Percentiles rank a stretch among this genome's conserved stretches.
phyloP scores from a whole-genome alignment of 2,888 invertebrate genomes.

The Meloe dianella region DNA sequence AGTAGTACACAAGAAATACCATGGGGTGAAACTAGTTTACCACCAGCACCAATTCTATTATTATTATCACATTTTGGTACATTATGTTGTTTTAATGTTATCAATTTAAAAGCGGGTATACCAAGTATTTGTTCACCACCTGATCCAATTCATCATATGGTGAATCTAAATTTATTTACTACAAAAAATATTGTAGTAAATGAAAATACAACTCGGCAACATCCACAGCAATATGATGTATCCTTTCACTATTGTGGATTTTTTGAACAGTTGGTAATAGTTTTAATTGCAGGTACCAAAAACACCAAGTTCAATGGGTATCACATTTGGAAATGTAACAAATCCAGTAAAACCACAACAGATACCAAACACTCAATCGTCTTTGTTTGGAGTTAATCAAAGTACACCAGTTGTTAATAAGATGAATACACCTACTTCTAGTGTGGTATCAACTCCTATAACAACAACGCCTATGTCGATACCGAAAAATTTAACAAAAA shows the following conservation, averaged over 20 bases:
- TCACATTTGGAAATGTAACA: background rate
- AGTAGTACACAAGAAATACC: constrained; percentile 70
- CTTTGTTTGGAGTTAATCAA: background rate
- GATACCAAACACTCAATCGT: background rate
- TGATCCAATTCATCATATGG: constrained; percentile 41
- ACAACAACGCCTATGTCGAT: background rate
- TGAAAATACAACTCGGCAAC: constrained; percentile 1
- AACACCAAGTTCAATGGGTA: no score
- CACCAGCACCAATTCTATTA: constrained; percentile 79
- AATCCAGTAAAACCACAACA: background rate
- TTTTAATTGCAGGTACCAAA: background rate
- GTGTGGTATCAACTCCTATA: background rate
- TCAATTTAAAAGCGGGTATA: constrained; percentile 70
- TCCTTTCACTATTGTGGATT: background rate
- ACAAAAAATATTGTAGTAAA: constrained; percentile 18
- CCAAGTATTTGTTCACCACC: constrained; percentile 67
- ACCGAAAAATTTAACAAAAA: background rate
- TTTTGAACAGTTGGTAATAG: background rate
- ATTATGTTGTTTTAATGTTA: constrained; percentile 77
- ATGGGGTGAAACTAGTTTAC: constrained; percentile 67
- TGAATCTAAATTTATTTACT: constrained; percentile 40
- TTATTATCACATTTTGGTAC: constrained; percentile 79
- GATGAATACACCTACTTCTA: background rate
- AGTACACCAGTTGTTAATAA: background rate
- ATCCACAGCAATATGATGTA: constrained; percentile 12